Evolutionary conservation across 2,888 invertebrate genomes (phyloP).

Genomic region (Eilema griseolum): DNA sequence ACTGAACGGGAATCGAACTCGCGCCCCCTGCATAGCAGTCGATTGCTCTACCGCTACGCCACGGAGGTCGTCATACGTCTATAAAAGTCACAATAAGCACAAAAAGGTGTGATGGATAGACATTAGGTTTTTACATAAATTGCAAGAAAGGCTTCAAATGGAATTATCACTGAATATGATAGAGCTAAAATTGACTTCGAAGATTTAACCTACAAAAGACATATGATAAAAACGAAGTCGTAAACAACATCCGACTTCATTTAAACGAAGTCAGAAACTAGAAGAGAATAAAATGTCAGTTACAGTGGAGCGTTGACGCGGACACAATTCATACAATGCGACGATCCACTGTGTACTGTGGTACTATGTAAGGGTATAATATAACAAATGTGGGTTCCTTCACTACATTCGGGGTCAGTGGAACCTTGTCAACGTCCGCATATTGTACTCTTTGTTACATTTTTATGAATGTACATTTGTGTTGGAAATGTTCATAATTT

Average conservation of each 20-base stretch:
- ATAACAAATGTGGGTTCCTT: conserved; percentile 24
- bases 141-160: too few relatives aligned
- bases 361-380: conserved; percentile 7
- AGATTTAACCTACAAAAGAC: background rate
- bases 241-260: conserved; percentile 18
- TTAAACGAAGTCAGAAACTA: conserved; percentile 15
- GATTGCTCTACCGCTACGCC: too few relatives aligned
- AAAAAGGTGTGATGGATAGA: too few relatives aligned
- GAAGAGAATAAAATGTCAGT: conserved; percentile 46
- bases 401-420: conserved; percentile 38
- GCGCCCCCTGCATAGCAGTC: too few relatives aligned
- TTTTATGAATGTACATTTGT: conserved; percentile 13
- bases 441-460: conserved; percentile 13
- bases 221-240: background rate
- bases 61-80: too few relatives aligned
- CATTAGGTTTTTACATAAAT: too few relatives aligned
- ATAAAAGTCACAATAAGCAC: too few relatives aligned
- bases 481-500: background rate
- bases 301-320: conserved; percentile 27
- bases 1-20: too few relatives aligned
- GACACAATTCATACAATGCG: conserved; percentile 37
- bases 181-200: background rate
- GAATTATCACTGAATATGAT: too few relatives aligned
- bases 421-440: conserved; percentile 15
- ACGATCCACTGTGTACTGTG: conserved; percentile 25